Percentiles rank a stretch among this genome's conserved stretches.
Evolutionary conservation across 2,797 vertebrate genomes (phyloP).

Genomic region (Pipistrellus pygmaeus): DNA sequence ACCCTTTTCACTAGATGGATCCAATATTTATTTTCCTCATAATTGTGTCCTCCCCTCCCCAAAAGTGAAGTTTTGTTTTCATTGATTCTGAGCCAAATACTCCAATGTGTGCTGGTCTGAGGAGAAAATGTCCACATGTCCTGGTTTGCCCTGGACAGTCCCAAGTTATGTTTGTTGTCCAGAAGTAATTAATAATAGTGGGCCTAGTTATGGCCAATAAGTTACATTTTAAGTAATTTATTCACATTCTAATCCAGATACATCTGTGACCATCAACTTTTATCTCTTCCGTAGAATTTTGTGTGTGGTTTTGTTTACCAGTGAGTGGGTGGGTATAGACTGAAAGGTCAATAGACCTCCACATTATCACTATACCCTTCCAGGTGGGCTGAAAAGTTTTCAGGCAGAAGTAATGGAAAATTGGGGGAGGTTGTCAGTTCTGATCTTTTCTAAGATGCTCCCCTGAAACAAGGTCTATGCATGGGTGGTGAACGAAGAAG

Average conservation of each 20-base stretch:
- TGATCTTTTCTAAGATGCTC: not conserved
- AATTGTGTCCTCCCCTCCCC: not conserved
- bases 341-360: not conserved
- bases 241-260: not conserved
- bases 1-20: not conserved
- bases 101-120: not conserved
- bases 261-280: not conserved
- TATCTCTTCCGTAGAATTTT: not conserved
- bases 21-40: not conserved
- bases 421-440: not conserved
- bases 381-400: not conserved
- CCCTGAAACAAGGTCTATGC: not conserved
- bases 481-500: not conserved
- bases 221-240: slow-evolving; percentile 1
- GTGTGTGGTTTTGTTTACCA: not conserved
- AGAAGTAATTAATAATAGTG: not conserved
- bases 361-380: not conserved
- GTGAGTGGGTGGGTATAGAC: not conserved
- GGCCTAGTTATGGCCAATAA: not conserved
- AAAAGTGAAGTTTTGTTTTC: slow-evolving; percentile 34
- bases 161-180: not conserved
- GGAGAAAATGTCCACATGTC: not conserved
- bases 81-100: not conserved
- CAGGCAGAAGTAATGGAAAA: not conserved
- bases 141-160: not conserved